Conservation (phyloP, 2,113 vertebrate genomes). For the Dinomys branickii region DNA sequence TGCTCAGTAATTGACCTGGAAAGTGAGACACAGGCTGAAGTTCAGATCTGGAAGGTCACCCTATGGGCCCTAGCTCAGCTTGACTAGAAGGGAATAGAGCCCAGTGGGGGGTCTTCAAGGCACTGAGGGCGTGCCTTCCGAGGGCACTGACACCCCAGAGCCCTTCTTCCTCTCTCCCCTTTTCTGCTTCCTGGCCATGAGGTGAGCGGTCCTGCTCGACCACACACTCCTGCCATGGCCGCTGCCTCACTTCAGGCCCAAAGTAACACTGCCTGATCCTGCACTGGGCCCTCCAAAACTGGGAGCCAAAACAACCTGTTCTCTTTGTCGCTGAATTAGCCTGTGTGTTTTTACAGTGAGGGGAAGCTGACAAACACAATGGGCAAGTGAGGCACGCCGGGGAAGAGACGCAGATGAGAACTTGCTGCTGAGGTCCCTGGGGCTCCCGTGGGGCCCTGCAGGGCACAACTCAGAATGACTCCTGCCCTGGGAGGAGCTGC, state of each 20-base stretch:
- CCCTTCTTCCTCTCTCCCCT: too few relatives aligned
- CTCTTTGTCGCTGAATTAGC: not conserved
- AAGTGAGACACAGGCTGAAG: not conserved
- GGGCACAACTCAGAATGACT: not conserved
- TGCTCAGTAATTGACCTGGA: not conserved
- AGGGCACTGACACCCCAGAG: not conserved
- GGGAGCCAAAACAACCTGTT: not conserved
- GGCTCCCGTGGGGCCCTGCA: fast-evolving
- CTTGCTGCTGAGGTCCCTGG: not conserved
- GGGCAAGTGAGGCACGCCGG: not conserved
- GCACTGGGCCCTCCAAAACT: not conserved
- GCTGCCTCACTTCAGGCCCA: too few relatives aligned
- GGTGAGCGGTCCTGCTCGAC: not conserved
- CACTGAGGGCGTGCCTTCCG: too few relatives aligned
- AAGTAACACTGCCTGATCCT: not conserved
- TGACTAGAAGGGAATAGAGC: not conserved
- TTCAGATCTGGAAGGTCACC: not conserved
- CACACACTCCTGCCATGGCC: not conserved
- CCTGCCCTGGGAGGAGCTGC: not conserved
- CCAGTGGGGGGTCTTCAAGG: too few relatives aligned
- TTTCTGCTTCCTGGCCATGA: not conserved
- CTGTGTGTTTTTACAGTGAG: not conserved
- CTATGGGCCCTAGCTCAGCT: not conserved
- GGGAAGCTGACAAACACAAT: not conserved
- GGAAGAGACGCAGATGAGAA: not conserved